Evolutionary conservation across 2,888 invertebrate species (phyloP).

Genomic region (Acleris laterana): DNA sequence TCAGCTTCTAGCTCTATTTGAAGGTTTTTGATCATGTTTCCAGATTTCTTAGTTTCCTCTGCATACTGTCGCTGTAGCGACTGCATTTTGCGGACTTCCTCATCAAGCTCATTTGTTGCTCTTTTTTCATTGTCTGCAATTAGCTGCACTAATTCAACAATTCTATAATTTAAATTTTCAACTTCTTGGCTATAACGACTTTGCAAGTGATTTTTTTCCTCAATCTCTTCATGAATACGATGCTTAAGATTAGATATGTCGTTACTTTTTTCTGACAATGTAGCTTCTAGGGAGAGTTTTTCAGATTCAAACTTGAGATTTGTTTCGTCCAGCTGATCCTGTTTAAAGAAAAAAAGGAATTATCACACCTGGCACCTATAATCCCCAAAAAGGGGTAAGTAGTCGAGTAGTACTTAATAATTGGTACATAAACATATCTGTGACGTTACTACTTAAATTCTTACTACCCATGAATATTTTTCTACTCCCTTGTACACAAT

Average conservation of each 20-base stretch:
- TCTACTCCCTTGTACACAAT: neutral
- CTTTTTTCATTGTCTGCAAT: slow-evolving; percentile 60
- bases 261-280: slow-evolving; percentile 60
- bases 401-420: too few species aligned
- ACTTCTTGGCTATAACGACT: slow-evolving; percentile 59
- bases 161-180: slow-evolving; percentile 64
- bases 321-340: slow-evolving; percentile 50
- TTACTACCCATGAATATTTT: too few species aligned
- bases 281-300: slow-evolving; percentile 50
- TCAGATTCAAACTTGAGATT: slow-evolving; percentile 55
- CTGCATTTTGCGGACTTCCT: slow-evolving; percentile 66
- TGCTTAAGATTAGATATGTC: slow-evolving; percentile 66
- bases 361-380: neutral
- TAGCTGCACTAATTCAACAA: slow-evolving; percentile 68
- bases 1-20: slow-evolving; percentile 61
- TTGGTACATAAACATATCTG: too few species aligned
- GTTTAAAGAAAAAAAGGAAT: slow-evolving; percentile 54
- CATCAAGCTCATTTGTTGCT: slow-evolving; percentile 56
- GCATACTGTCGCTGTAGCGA: slow-evolving; percentile 63
- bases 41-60: slow-evolving; percentile 64
- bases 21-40: slow-evolving; percentile 57
- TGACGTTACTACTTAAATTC: too few species aligned
- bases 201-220: slow-evolving; percentile 62
- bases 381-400: too few species aligned
- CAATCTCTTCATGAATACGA: slow-evolving; percentile 68